Percentiles rank a stretch among this genome's conserved stretches.
phyloP scores from a whole-genome alignment of 2,888 invertebrate species.

The Eupithecia pulchellata region DNA sequence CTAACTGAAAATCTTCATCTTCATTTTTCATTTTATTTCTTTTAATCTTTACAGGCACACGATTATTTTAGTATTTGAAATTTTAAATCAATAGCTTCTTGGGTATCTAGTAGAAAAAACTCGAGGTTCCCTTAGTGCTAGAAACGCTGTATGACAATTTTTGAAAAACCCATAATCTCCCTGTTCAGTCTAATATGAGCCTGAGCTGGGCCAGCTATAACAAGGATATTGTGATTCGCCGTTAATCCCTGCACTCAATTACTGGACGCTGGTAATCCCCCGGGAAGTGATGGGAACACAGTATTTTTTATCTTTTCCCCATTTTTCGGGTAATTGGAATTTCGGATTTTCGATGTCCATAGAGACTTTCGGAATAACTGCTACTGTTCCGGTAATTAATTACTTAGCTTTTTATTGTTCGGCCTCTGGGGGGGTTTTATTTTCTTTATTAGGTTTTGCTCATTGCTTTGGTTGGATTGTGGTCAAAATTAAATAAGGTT shows the following conservation, averaged over 20 bases:
- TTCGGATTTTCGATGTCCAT: slow-evolving; percentile 16
- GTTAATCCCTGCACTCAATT: slow-evolving; percentile 58
- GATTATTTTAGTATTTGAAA: no score
- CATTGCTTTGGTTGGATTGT: neutral
- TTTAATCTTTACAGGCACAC: no score
- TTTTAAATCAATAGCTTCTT: no score
- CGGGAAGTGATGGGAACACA: slow-evolving; percentile 30
- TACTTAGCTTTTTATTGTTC: slow-evolving; percentile 18
- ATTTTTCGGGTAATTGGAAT: slow-evolving; percentile 19
- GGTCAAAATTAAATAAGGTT: neutral
- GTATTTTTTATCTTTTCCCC: slow-evolving; percentile 14
- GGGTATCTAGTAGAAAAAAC: no score
- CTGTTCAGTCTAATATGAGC: slow-evolving; percentile 4
- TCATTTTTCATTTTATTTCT: no score
- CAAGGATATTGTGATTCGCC: slow-evolving; percentile 49
- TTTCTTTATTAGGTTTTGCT: neutral
- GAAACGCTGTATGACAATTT: no score
- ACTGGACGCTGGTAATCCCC: slow-evolving; percentile 47
- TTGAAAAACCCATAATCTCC: no score
- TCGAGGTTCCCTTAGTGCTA: no score
- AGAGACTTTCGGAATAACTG: slow-evolving; percentile 12
- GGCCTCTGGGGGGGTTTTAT: neutral
- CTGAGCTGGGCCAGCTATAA: slow-evolving; percentile 41
- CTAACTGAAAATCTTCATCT: no score
- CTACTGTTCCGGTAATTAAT: slow-evolving; percentile 12